Conservation (phyloP, 2,113 vertebrate species). For the Mungos mungo region DNA sequence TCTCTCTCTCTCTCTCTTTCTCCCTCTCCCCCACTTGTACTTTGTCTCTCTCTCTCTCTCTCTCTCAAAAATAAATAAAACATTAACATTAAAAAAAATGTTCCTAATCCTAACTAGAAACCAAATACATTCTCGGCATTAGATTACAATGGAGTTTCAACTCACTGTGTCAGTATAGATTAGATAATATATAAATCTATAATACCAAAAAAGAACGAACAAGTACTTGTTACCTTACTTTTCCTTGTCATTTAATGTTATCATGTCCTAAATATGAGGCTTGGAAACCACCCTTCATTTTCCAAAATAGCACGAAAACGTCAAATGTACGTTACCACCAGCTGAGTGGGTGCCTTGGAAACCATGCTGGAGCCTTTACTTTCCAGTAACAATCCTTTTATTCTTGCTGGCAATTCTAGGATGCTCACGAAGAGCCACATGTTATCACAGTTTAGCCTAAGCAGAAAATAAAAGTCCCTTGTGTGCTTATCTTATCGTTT, state of each 20-base stretch:
- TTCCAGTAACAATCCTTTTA: neutral
- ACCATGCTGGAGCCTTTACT: neutral
- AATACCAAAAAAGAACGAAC: neutral
- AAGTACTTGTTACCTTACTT: neutral
- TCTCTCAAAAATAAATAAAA: too few species aligned
- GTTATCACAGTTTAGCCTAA: neutral
- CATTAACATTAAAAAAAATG: neutral
- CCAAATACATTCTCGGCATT: slow-evolving; percentile 5
- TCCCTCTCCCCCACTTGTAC: too few species aligned
- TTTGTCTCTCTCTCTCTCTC: too few species aligned
- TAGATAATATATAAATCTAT: neutral
- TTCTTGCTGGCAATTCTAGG: neutral
- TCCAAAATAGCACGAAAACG: neutral
- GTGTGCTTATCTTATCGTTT: neutral
- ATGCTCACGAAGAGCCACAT: neutral
- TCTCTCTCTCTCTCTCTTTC: too few species aligned
- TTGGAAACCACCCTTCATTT: neutral
- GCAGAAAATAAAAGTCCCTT: slow-evolving; percentile 22
- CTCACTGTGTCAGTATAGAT: neutral
- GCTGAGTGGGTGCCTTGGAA: neutral
- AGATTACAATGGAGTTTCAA: neutral
- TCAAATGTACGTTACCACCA: neutral
- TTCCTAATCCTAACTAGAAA: neutral
- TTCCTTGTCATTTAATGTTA: neutral
- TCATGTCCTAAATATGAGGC: neutral